phyloP scores from a whole-genome alignment of 2,113 vertebrate genomes.

The Grammomys surdaster region DNA sequence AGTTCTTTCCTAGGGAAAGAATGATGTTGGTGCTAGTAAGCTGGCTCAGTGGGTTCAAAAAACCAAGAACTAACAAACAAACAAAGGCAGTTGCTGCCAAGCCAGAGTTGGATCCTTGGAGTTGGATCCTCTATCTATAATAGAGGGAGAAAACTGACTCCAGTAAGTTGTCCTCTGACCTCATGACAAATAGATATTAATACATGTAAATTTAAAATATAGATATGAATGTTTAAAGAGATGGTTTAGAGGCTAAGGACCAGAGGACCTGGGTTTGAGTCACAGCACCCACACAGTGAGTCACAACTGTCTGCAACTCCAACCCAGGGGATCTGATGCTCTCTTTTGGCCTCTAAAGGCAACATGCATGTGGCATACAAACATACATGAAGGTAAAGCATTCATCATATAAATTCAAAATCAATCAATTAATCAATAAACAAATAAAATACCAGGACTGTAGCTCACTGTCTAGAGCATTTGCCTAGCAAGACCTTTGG shows the following conservation, averaged over 20 bases:
- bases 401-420: background rate
- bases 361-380: background rate
- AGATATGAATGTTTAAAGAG: background rate
- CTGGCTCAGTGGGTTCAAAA: background rate
- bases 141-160: background rate
- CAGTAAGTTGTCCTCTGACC: background rate
- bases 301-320: background rate
- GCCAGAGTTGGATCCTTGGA: background rate
- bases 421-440: background rate
- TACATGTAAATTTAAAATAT: background rate
- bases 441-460: background rate
- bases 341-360: background rate
- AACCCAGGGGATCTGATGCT: background rate
- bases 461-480: background rate
- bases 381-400: background rate
- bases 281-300: background rate
- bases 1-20: constrained; percentile 76
- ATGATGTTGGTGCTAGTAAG: background rate
- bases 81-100: background rate
- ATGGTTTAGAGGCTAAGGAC: background rate
- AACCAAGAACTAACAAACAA: background rate
- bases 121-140: too few species aligned
- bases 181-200: background rate
- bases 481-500: background rate
- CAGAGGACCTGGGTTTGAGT: background rate